These are phyloP conservation scores for Probaryconus sp. DNA, from an alignment of 1,140 invertebrate species.

Conservation along the genomic window DNA sequence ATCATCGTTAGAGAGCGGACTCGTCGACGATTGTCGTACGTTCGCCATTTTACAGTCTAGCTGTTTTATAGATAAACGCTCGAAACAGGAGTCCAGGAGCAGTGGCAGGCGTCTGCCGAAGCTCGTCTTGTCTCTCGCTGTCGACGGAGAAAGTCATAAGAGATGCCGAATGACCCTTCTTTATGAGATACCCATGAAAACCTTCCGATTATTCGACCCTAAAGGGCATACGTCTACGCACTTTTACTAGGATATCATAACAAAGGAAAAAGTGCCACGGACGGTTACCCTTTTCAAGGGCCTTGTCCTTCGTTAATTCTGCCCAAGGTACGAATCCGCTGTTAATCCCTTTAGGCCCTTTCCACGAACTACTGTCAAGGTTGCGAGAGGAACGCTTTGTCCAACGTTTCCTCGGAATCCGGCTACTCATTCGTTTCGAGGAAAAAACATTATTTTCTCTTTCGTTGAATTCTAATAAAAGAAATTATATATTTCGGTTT, in stretches of 20 bases:
- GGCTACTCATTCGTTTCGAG: too few relatives aligned
- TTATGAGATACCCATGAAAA: constrained; percentile 48
- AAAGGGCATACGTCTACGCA: constrained; percentile 78
- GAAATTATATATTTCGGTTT: too few relatives aligned
- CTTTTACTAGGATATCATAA: constrained; percentile 77
- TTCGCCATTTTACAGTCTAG: constrained; percentile 40
- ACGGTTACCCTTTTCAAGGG: constrained; percentile 67
- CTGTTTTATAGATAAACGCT: constrained; percentile 72
- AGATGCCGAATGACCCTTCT: constrained; percentile 42
- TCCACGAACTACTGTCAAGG: too few relatives aligned
- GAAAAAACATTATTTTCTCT: too few relatives aligned
- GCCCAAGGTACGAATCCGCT: constrained; percentile 16
- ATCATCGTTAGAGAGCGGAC: constrained; percentile 51
- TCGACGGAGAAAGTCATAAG: constrained; percentile 18
- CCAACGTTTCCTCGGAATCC: too few relatives aligned
- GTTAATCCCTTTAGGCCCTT: constrained; percentile 17
- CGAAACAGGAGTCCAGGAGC: constrained; percentile 71
- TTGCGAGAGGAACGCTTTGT: too few relatives aligned
- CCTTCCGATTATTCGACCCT: constrained; percentile 65
- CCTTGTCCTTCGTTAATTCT: constrained; percentile 51
- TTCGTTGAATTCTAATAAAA: too few relatives aligned
- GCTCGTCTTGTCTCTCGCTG: neutral
- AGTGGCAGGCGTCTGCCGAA: constrained; percentile 6
- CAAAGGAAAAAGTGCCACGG: constrained; percentile 64
- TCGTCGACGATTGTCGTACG: constrained; percentile 30